Evolutionary conservation across 2,113 vertebrate genomes (phyloP).

Genomic region (Anhinga rufa): DNA sequence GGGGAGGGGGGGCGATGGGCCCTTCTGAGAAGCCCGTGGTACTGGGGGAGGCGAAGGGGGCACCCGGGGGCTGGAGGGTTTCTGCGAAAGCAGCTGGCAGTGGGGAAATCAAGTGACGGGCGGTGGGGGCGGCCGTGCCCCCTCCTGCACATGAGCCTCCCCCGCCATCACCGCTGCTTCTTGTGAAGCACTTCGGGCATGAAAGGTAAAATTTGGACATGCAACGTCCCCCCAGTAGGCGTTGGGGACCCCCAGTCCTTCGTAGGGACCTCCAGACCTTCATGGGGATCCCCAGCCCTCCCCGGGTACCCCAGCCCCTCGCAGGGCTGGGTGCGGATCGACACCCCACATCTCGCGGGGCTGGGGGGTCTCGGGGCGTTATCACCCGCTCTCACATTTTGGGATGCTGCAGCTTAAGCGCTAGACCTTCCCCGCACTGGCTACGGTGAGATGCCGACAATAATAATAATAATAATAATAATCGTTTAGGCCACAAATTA

Average conservation of each 20-base stretch:
- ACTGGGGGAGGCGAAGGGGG: background rate
- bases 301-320: no score
- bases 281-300: no score
- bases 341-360: no score
- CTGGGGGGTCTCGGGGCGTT: no score
- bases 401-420: background rate
- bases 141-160: background rate
- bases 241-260: background rate
- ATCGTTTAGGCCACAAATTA: background rate
- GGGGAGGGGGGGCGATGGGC: background rate
- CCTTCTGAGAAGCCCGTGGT: background rate
- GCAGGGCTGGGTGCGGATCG: background rate
- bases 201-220: background rate
- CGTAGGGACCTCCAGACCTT: background rate
- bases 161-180: fast-evolving
- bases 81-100: background rate
- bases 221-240: fast-evolving
- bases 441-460: background rate
- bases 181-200: fast-evolving
- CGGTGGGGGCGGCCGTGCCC: background rate
- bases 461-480: background rate
- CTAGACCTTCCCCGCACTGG: fast-evolving
- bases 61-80: background rate
- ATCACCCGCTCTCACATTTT: background rate
- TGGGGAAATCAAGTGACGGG: background rate